phyloP scores from a whole-genome alignment of 2,113 vertebrate genomes.

The Corapipo altera region DNA sequence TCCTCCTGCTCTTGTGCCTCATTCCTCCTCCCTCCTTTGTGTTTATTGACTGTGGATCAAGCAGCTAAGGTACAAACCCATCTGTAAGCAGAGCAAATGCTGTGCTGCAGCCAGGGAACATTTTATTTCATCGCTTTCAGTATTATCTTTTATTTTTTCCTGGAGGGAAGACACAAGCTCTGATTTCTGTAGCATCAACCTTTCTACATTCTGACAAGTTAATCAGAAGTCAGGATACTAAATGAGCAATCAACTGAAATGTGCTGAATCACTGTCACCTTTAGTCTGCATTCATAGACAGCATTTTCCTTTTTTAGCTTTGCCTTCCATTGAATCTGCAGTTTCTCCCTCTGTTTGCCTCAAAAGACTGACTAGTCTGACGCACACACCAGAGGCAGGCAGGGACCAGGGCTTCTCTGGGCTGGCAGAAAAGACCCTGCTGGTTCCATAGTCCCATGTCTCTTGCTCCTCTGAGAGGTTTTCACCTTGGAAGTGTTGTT shows the following conservation, averaged over 20 bases:
- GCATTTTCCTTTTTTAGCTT: conserved; percentile 49
- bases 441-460: not conserved
- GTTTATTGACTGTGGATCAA: not conserved
- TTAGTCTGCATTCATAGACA: conserved; percentile 51
- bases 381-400: not conserved
- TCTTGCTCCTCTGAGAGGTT: not conserved
- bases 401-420: not conserved
- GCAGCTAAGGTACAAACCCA: not conserved
- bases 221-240: conserved; percentile 48
- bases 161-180: not conserved
- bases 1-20: not conserved
- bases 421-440: not conserved
- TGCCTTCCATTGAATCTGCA: conserved; percentile 22
- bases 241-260: conserved; percentile 49
- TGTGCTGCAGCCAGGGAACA: not conserved
- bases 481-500: not conserved
- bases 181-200: not conserved
- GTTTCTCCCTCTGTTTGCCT: conserved; percentile 31
- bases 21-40: not conserved
- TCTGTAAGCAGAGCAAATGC: not conserved
- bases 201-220: conserved; percentile 25
- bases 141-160: not conserved
- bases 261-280: conserved; percentile 68
- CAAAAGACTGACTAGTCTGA: conserved; percentile 3
- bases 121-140: not conserved